These are phyloP conservation scores for Amphipoea lucens DNA, from an alignment of 2,888 invertebrate genomes.

Conservation along the genomic window DNA sequence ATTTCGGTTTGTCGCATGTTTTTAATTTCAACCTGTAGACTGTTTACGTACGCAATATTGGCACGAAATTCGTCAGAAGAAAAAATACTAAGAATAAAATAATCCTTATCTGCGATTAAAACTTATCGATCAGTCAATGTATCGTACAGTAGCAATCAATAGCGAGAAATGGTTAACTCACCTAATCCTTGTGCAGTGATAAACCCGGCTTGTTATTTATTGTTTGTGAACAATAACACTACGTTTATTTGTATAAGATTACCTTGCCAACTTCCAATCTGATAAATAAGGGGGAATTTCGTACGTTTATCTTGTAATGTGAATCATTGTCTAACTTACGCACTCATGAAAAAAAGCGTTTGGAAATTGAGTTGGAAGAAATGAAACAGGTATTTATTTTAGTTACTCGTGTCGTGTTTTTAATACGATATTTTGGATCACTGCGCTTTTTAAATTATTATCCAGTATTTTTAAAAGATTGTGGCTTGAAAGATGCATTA, in stretches of 20 bases:
- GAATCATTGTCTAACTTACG: background rate
- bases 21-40: too few relatives aligned
- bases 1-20: too few relatives aligned
- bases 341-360: conserved; percentile 10
- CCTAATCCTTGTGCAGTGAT: conserved; percentile 23
- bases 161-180: conserved; percentile 14
- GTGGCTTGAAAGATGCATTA: background rate
- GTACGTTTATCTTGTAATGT: background rate
- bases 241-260: background rate
- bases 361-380: conserved; percentile 5
- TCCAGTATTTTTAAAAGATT: too few relatives aligned
- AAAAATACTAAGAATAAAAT: background rate
- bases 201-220: background rate
- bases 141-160: conserved; percentile 34
- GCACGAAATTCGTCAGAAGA: background rate
- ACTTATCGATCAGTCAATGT: conserved; percentile 37
- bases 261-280: background rate
- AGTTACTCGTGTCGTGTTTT: background rate
- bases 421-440: background rate
- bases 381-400: conserved; percentile 31
- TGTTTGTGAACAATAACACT: conserved; percentile 13
- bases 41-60: too few relatives aligned
- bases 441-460: background rate
- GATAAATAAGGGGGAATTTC: background rate
- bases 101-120: conserved; percentile 46